Evolutionary conservation across 1,140 invertebrate species (phyloP).

Genomic region (Drosophila equinoxialis): DNA sequence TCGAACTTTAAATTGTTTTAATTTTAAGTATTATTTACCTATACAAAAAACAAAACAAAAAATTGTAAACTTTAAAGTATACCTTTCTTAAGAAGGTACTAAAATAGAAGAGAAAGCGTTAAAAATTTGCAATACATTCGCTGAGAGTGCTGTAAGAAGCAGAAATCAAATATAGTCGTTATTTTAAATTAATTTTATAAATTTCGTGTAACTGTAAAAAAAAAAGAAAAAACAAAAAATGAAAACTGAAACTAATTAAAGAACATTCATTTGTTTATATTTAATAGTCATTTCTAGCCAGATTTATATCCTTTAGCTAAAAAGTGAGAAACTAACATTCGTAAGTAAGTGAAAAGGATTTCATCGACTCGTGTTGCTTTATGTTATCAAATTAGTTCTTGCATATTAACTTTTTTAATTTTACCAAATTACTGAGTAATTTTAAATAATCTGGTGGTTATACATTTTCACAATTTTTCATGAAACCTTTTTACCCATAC

Average conservation of each 20-base stretch:
- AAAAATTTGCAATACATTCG: slow-evolving; percentile 63
- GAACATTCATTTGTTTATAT: slow-evolving; percentile 27
- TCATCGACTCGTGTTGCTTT: too few species aligned
- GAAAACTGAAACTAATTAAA: slow-evolving; percentile 55
- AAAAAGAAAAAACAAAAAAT: slow-evolving; percentile 40
- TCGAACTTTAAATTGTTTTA: slow-evolving; percentile 78
- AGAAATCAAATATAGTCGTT: slow-evolving; percentile 81
- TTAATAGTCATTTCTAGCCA: background rate
- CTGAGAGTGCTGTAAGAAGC: slow-evolving; percentile 73
- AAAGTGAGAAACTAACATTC: too few species aligned
- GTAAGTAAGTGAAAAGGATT: too few species aligned
- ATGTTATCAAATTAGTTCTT: too few species aligned
- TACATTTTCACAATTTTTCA: too few species aligned
- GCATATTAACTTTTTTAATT: too few species aligned
- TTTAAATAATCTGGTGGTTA: too few species aligned
- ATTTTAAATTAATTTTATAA: slow-evolving; percentile 72
- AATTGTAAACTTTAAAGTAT: slow-evolving; percentile 28
- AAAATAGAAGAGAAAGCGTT: slow-evolving; percentile 29
- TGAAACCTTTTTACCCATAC: too few species aligned
- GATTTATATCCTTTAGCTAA: too few species aligned
- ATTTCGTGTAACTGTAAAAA: slow-evolving; percentile 66
- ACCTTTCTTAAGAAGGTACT: slow-evolving; percentile 48
- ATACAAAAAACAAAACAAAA: slow-evolving; percentile 44
- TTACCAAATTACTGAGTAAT: too few species aligned
- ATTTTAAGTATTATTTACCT: slow-evolving; percentile 79